Percentiles rank a stretch among this genome's conserved stretches.
Conservation (phyloP, 2,113 vertebrate species). For the Sphyrna mokarran region DNA sequence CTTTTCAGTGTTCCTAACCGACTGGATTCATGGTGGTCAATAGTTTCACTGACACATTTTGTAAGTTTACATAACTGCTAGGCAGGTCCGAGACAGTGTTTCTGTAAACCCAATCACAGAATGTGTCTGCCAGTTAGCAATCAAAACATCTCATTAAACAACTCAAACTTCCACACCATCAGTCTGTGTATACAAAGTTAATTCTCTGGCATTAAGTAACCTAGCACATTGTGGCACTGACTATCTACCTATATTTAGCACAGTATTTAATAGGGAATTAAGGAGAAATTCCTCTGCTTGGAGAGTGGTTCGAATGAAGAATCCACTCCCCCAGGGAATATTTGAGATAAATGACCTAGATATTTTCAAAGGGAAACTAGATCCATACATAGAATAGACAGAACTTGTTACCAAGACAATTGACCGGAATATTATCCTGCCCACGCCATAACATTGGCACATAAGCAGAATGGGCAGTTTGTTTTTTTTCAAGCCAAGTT, state of each 20-base stretch:
- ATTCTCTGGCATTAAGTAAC: background rate
- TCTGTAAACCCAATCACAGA: background rate
- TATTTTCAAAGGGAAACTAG: background rate
- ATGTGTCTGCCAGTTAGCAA: background rate
- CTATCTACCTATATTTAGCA: background rate
- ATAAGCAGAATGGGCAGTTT: no score
- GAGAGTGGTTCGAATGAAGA: background rate
- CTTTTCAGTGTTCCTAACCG: background rate
- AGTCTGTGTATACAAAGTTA: background rate
- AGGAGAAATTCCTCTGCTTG: background rate
- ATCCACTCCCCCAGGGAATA: background rate
- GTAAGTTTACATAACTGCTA: background rate
- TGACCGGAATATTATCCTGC: no score
- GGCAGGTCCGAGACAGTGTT: background rate
- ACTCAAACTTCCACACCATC: background rate
- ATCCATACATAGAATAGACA: background rate
- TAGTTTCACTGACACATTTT: background rate
- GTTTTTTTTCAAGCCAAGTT: no score
- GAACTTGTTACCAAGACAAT: no score
- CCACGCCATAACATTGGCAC: no score
- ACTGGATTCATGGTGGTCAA: background rate
- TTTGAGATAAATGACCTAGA: background rate
- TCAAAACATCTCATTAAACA: background rate
- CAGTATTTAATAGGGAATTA: background rate
- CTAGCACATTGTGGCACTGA: background rate